Evolutionary conservation across 2,888 invertebrate species (phyloP).

Genomic region (Agonopterix heracliana): DNA sequence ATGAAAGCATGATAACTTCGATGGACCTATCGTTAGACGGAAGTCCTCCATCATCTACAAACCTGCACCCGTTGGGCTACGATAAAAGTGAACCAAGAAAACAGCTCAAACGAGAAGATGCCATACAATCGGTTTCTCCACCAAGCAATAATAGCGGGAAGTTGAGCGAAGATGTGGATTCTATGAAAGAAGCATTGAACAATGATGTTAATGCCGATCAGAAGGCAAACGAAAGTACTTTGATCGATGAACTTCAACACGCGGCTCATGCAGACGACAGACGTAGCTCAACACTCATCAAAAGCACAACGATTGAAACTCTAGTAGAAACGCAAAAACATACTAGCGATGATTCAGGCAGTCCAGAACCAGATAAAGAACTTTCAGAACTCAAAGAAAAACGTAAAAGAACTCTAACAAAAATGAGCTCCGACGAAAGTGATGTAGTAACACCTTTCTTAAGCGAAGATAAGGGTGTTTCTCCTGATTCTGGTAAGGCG

Average conservation of each 20-base stretch:
- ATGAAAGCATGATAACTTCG: constrained; percentile 61
- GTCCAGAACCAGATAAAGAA: constrained; percentile 9
- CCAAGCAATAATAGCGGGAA: constrained; percentile 66
- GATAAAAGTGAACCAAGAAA: constrained; percentile 63
- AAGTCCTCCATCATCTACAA: constrained; percentile 58
- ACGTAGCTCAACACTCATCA: constrained; percentile 26
- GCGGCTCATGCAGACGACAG: constrained; percentile 18
- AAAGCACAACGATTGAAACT: constrained; percentile 28
- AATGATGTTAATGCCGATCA: constrained; percentile 20
- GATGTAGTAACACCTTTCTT: constrained; percentile 57
- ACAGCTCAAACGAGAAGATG: constrained; percentile 67
- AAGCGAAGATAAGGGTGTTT: constrained; percentile 19
- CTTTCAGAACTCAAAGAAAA: constrained; percentile 15
- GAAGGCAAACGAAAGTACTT: constrained; percentile 11
- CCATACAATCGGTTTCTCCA: constrained; percentile 68
- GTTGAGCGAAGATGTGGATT: constrained; percentile 63
- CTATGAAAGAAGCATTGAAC: constrained; percentile 40
- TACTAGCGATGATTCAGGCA: constrained; percentile 21
- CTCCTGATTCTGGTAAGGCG: constrained; percentile 20
- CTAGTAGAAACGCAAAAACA: constrained; percentile 21
- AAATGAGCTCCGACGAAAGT: constrained; percentile 50
- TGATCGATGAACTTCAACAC: constrained; percentile 11
- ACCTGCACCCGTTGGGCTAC: constrained; percentile 59
- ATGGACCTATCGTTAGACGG: constrained; percentile 61
- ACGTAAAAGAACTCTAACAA: constrained; percentile 20